Percentiles rank a stretch among this genome's conserved stretches.
phyloP scores from a whole-genome alignment of 2,797 vertebrate species.

The Chelon auratus region DNA sequence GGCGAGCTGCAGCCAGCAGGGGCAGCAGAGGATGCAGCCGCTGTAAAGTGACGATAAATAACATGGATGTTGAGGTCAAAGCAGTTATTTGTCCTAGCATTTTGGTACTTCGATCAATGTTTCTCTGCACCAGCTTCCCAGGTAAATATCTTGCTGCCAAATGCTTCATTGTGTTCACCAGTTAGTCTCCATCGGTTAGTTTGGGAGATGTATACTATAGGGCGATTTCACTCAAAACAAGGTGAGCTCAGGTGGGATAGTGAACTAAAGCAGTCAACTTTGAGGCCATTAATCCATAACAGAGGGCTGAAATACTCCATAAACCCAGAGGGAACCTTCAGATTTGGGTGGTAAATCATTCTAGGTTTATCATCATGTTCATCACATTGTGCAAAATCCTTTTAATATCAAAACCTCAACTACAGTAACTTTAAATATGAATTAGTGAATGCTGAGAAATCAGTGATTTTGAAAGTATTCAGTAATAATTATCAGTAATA shows the following conservation, averaged over 20 bases:
- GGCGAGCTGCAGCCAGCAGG: neutral
- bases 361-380: neutral
- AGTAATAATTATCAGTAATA: too few species aligned
- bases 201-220: too few species aligned
- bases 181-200: too few species aligned
- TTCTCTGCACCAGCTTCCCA: neutral
- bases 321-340: neutral
- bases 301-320: neutral
- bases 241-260: too few species aligned
- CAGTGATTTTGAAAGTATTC: neutral
- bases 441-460: too few species aligned
- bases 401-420: slow-evolving; percentile 1
- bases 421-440: neutral
- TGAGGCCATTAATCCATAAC: too few species aligned
- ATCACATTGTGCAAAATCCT: neutral
- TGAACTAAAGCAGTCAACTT: too few species aligned
- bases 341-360: neutral
- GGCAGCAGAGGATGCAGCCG: neutral
- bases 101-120: neutral
- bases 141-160: neutral
- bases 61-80: neutral
- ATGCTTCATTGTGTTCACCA: neutral
- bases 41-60: neutral
- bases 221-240: neutral
- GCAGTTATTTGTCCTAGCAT: neutral